phyloP scores from a whole-genome alignment of 2,888 invertebrate species.

The Cheilosia grossa region DNA sequence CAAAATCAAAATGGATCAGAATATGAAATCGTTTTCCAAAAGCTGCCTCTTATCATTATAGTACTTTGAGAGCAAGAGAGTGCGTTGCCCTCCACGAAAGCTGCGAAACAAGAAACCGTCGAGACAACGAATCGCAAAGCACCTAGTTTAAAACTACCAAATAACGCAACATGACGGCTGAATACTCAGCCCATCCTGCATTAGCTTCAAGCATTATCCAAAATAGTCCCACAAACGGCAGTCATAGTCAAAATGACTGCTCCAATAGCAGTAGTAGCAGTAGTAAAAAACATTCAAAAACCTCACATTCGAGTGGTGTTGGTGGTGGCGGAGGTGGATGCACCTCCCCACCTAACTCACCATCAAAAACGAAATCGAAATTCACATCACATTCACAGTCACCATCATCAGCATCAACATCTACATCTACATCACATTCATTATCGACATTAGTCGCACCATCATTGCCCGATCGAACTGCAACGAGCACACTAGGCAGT shows the following conservation, averaged over 20 bases:
- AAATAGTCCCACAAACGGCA: conserved; percentile 71
- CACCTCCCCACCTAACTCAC: conserved; percentile 57
- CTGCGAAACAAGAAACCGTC: conserved; percentile 16
- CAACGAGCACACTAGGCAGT: conserved; percentile 64
- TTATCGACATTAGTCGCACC: conserved; percentile 68
- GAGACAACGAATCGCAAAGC: conserved; percentile 43
- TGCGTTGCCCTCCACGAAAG: conserved; percentile 4
- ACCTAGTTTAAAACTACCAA: conserved; percentile 39
- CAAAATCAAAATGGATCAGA: conserved; percentile 69
- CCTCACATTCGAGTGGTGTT: conserved; percentile 70
- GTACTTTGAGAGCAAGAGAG: conserved; percentile 26
- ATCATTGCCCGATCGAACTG: conserved; percentile 74
- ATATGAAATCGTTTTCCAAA: conserved; percentile 47
- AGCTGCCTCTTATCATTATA: conserved; percentile 47
- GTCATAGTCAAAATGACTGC: conserved; percentile 60
- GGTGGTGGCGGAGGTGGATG: conserved; percentile 32
- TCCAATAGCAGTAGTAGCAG: conserved; percentile 76
- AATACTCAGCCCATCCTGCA: conserved; percentile 82
- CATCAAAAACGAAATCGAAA: conserved; percentile 69
- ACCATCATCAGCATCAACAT: conserved; percentile 47
- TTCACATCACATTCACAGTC: conserved; percentile 60
- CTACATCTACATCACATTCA: conserved; percentile 64
- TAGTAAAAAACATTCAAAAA: conserved; percentile 76
- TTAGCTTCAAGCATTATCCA: conserved; percentile 80
- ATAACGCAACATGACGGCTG: conserved; percentile 78